Evolutionary conservation across 1,140 invertebrate genomes (phyloP).

Genomic region (Zaprionus vittiger): DNA sequence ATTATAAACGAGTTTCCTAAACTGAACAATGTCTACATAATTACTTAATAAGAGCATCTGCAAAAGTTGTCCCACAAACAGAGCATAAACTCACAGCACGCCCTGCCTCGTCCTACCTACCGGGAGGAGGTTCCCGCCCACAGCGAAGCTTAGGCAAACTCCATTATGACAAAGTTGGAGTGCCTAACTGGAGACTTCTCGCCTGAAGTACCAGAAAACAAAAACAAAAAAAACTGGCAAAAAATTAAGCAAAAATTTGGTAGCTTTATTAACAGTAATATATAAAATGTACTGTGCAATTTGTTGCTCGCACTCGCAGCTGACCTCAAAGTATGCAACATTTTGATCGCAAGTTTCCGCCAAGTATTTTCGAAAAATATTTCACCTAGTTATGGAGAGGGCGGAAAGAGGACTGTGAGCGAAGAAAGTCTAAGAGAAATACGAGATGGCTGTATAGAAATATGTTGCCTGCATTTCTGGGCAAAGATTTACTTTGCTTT

Average conservation of each 20-base stretch:
- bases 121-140: too few species aligned
- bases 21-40: constrained; percentile 14
- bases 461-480: constrained; percentile 27
- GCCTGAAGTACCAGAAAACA: constrained; percentile 5
- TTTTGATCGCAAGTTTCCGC: constrained; percentile 17
- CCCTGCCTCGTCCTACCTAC: background rate
- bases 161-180: constrained; percentile 39
- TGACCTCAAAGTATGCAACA: constrained; percentile 31
- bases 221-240: background rate
- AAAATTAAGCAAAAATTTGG: constrained; percentile 14
- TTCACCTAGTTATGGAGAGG: constrained; percentile 14
- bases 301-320: constrained; percentile 23
- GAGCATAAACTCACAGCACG: background rate
- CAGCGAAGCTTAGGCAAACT: constrained; percentile 24
- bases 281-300: constrained; percentile 23
- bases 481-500: constrained; percentile 40
- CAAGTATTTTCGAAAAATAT: constrained; percentile 29
- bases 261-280: constrained; percentile 36
- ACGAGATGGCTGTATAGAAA: constrained; percentile 9
- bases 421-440: constrained; percentile 6
- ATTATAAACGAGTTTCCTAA: background rate
- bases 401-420: background rate
- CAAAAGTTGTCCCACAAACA: constrained; percentile 33
- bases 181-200: constrained; percentile 4
- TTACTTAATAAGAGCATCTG: constrained; percentile 15